Evolutionary conservation across 2,797 vertebrate species (phyloP), one percentile per base, ranked within the genome.

Genomic region (Caiman crocodilus): DNA sequence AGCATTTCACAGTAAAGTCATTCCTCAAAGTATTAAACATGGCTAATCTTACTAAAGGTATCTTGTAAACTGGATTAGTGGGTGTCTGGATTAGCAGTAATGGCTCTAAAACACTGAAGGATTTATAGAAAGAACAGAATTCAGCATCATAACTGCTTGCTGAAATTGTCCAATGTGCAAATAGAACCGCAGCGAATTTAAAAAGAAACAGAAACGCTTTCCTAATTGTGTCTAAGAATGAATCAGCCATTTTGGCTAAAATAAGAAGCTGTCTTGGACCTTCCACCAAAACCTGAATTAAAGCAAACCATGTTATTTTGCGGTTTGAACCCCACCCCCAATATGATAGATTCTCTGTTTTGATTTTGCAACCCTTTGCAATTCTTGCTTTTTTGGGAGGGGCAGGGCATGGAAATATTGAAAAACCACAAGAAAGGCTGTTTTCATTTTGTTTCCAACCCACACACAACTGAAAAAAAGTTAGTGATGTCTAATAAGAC

Each of bases 301-400:
- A 92, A 75, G 87, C 30, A 84, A 61, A 78, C 7, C 9, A n/a
- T 87, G 85, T 23, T 59, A 60, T 81, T 94, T 84, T 80, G 76
- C 50, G 61, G 7, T 85, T 21, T 25, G 73, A 90, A 90, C 10
- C 42, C 42, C 10, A 3, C 42, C 42, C 13, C 25, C 4, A 88
- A 85, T 79, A 25, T 4, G 87, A 4, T 4, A 80, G 69, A 59
- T 6, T 74, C 82, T 79, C 23, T 79, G 28, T 8, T 92, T 90
- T 83, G 67, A 78, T 94, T 90, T 91, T 84, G 2, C 10, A 87
- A 4, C 20, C 26, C 7, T 69, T 32, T 3, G 0, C 63, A 90
- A 82, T 85, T 88, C 21, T 77, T 89, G 82, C 4, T 79, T 88
- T 88, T 50, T 96, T 93, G 42, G 7, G 57, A 73, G 28, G 79